Percentiles rank a stretch among this genome's conserved stretches.
Evolutionary conservation across 2,797 vertebrate genomes (phyloP).

Genomic region (Lagodon rhomboides): DNA sequence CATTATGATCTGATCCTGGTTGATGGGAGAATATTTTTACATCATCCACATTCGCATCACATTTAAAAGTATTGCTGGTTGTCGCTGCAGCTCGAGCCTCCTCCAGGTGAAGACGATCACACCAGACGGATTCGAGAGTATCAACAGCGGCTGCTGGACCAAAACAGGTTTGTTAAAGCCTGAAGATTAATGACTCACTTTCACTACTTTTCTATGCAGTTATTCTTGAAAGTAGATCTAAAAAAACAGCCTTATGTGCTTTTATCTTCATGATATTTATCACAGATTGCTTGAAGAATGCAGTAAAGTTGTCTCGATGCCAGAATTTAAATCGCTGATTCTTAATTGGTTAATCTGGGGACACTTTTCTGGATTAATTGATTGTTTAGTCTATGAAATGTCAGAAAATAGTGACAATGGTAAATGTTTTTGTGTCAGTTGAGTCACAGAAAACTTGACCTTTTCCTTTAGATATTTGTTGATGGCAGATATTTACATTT

Average conservation of each 20-base stretch:
- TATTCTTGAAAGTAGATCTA: not conserved
- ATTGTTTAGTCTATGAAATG: too few species aligned
- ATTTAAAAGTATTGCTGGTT: too few species aligned
- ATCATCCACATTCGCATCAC: not conserved
- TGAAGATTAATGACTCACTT: not conserved
- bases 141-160: constrained; percentile 90
- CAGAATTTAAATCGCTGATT: too few species aligned
- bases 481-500: not conserved
- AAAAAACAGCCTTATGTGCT: not conserved
- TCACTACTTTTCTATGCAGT: not conserved
- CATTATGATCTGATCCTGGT: not conserved
- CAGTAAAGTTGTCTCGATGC: too few species aligned
- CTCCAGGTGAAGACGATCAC: constrained; percentile 73
- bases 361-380: too few species aligned
- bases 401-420: too few species aligned
- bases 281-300: too few species aligned
- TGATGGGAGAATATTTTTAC: not conserved
- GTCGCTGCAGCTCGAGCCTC: constrained; percentile 38
- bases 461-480: too few species aligned
- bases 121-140: constrained; percentile 84
- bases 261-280: too few species aligned
- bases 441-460: too few species aligned
- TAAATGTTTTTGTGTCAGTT: too few species aligned
- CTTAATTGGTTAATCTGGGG: too few species aligned
- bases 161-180: constrained; percentile 81